Base-by-base conservation (phyloP, 1,140 invertebrate genomes). In the Bombus ignitus region DNA sequence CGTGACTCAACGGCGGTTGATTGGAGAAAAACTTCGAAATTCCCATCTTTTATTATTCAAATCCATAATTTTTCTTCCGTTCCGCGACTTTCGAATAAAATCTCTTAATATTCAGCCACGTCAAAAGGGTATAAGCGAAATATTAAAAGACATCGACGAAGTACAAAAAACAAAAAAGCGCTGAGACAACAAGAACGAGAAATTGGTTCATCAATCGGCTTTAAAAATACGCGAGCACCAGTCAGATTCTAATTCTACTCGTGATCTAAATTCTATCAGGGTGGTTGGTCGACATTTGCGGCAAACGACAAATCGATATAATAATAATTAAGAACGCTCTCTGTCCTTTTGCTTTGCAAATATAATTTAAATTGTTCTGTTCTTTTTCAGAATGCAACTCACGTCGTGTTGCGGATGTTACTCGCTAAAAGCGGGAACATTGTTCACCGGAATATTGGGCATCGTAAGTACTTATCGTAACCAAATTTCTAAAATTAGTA, bases 351-450 rank as follows among this genome's bases (percentile, higher is more conserved):
- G 6, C n/a, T 66, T 62, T 53, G 47, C 28, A 62, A 62, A 28
- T 62, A n/a, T 13, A 13, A 2, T 62, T n/a, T 62, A 62, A n/a
- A 8, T 22, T 53, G 18, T 53, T 22, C 25, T 72, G 25, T 66
- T 72, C 75, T 37, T 74, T 93, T 88, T 44, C 79, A 94, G 91
- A 68, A 90, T 89, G 85, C 87, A 92, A 83, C 53, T 94, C n/a
- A 93, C 95, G 76, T 95, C 95, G 79, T 97, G 96, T 91, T 98
- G 97, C 91, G 94, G 96, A 65, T 97, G 97, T 91, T 96, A 96
- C 66, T 97, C 97, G 9, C 95, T 97, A 15, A 96, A 96, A 88
- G 96, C 96, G 28, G 97, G 97, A 2, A 96, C 97, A 8, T 94
- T 98, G 15, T 96, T 97, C 83, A 97, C 96, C 25, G 97, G 97